Conservation (phyloP, 2,113 vertebrate species). For the Colossoma macropomum region DNA sequence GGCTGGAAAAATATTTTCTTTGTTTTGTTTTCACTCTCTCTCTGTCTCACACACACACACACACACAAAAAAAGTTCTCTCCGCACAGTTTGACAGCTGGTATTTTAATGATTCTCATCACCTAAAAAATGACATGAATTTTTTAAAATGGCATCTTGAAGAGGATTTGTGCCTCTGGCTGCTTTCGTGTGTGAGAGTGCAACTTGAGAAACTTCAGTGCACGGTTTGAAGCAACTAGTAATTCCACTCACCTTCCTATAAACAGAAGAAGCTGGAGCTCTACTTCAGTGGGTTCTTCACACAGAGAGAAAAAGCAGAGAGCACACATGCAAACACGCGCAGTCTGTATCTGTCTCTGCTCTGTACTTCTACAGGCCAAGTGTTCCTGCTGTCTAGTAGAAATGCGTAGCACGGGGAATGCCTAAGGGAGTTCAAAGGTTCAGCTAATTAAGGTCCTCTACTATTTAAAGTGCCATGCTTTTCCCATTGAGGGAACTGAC, state of each 20-base stretch:
- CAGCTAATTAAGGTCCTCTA: slow-evolving; percentile 77
- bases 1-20: slow-evolving; percentile 48
- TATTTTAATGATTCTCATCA: slow-evolving; percentile 59
- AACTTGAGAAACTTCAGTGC: slow-evolving; percentile 46
- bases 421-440: slow-evolving; percentile 73
- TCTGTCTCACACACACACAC: background rate
- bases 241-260: slow-evolving; percentile 39
- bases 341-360: slow-evolving; percentile 11
- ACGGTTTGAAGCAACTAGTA: slow-evolving; percentile 29
- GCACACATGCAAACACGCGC: background rate
- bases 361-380: slow-evolving; percentile 20
- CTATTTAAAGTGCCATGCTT: slow-evolving; percentile 75
- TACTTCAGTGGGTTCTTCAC: slow-evolving; percentile 26
- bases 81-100: slow-evolving; percentile 51
- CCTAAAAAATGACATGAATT: slow-evolving; percentile 53
- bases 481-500: slow-evolving; percentile 61
- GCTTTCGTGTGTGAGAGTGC: slow-evolving; percentile 37
- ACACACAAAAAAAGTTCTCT: background rate
- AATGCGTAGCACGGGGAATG: slow-evolving; percentile 4
- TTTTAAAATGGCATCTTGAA: slow-evolving; percentile 53
- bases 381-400: slow-evolving; percentile 8
- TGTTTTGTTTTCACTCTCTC: slow-evolving; percentile 57
- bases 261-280: slow-evolving; percentile 26
- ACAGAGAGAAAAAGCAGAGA: slow-evolving; percentile 5
- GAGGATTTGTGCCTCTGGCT: slow-evolving; percentile 48